Percentiles rank a stretch among this genome's conserved stretches.
Conservation (phyloP, 2,888 invertebrate genomes). For the Neoaliturus tenellus region DNA sequence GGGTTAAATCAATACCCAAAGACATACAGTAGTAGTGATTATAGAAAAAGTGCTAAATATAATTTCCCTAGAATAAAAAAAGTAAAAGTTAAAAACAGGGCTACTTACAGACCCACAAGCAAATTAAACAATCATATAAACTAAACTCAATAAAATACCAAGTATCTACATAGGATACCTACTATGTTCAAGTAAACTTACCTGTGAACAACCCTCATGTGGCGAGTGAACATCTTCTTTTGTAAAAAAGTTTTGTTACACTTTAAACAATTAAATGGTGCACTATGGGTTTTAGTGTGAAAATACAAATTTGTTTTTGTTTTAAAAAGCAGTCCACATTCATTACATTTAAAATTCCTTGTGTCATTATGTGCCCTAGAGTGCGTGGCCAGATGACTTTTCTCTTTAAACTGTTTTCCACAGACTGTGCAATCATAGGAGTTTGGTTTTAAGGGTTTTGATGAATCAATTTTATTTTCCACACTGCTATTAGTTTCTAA, state of each 20-base stretch:
- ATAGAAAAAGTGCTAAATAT: too few relatives aligned
- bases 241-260: conserved; percentile 58
- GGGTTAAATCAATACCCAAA: too few relatives aligned
- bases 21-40: too few relatives aligned
- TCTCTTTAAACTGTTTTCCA: conserved; percentile 55
- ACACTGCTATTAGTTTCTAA: not conserved
- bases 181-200: too few relatives aligned
- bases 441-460: conserved; percentile 43
- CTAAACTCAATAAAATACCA: too few relatives aligned
- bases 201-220: conserved; percentile 61
- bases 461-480: not conserved
- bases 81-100: too few relatives aligned
- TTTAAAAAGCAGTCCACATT: conserved; percentile 57
- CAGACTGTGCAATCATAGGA: conserved; percentile 57
- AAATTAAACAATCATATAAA: too few relatives aligned
- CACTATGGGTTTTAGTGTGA: conserved; percentile 59
- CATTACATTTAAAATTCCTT: conserved; percentile 59
- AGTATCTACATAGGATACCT: too few relatives aligned
- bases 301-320: conserved; percentile 59
- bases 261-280: conserved; percentile 58
- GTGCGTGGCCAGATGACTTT: conserved; percentile 60
- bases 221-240: conserved; percentile 58
- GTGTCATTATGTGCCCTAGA: conserved; percentile 56
- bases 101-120: too few relatives aligned
- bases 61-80: too few relatives aligned